Evolutionary conservation across 2,113 vertebrate species (phyloP), one percentile per base, ranked within the genome.

Genomic region (Mustela nigripes): DNA sequence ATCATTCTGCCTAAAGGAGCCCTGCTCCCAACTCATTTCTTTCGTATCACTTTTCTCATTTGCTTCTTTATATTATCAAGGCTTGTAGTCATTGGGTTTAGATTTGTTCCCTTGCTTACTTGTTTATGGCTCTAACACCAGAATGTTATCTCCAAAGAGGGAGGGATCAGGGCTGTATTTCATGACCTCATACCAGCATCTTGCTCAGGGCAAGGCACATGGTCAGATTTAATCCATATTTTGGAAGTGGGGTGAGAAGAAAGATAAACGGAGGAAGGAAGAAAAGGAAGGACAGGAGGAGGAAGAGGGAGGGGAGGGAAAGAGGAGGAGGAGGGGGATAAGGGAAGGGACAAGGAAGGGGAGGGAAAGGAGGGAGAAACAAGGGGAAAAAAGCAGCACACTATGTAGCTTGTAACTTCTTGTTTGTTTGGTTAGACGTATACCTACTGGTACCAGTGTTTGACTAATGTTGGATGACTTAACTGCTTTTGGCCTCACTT

Each of bases 161-260:
- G 4, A 94, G 5, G 45, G 9, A 63, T 50, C 22, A 0, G n/a
- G 15, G 11, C 67, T 62, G 1, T 1, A 42, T 45, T 91, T 71
- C 58, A 87, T 15, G 48, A 62, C 5, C 65, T 16, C 3, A 78
- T 21, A n/a, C 11, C 1, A 90, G 62, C 3, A 33, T 28, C 24
- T 53, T 42, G 21, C 24, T 45, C 2, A 18, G 21, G 24, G 5
- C 8, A 26, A 0, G 8, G 67, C 4, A 5, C 0, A 2, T 4
- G 15, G 19, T 22, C 48, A 69, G 26, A 21, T 78, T 58, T 50
- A 56, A 15, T 53, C 1, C 12, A 53, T 60, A 58, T 58, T 89
- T 73, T 82, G 42, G 22, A 82, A 89, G 8, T 22, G 16, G 11
- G 5, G 78, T 26, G 24, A 21, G 67, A 89, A 45, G 18, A 39